Conservation (phyloP, 2,113 vertebrate genomes). For the Ophthalmolycus amberensis region DNA sequence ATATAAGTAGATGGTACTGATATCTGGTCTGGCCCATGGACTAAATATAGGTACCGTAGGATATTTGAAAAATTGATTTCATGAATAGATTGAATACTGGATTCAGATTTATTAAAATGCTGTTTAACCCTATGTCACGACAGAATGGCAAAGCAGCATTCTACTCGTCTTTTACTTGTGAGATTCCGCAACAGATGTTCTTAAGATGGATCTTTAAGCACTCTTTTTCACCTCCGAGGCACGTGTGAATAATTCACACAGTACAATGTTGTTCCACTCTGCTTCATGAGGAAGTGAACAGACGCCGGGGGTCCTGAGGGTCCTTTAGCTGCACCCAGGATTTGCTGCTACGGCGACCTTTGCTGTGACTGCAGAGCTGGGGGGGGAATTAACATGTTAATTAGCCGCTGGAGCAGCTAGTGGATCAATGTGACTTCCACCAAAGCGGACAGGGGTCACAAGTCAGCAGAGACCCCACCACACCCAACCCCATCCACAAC, state of each 20-base stretch:
- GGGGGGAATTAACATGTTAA: slow-evolving; percentile 26
- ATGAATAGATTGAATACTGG: neutral
- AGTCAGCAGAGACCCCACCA: slow-evolving; percentile 1
- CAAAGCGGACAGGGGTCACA: slow-evolving; percentile 10
- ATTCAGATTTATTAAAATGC: neutral
- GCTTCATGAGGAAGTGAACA: slow-evolving; percentile 22
- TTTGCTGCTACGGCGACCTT: slow-evolving; percentile 8
- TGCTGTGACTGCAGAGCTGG: neutral
- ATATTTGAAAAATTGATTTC: neutral
- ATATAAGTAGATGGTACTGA: neutral
- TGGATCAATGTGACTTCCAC: slow-evolving; percentile 42
- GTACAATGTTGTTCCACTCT: slow-evolving; percentile 6
- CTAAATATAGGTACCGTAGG: neutral
- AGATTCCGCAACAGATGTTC: neutral
- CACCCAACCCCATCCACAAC: neutral
- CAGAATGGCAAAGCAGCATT: neutral
- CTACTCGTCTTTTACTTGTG: neutral
- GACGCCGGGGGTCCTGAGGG: neutral
- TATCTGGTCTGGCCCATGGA: neutral
- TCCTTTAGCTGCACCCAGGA: slow-evolving; percentile 18
- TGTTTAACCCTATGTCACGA: neutral
- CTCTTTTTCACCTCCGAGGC: slow-evolving; percentile 6
- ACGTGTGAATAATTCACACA: slow-evolving; percentile 30
- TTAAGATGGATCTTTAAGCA: neutral
- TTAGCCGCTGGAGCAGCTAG: slow-evolving; percentile 6